phyloP scores from a whole-genome alignment of 2,888 invertebrate genomes.

The Drepanosiphum platanoidis region DNA sequence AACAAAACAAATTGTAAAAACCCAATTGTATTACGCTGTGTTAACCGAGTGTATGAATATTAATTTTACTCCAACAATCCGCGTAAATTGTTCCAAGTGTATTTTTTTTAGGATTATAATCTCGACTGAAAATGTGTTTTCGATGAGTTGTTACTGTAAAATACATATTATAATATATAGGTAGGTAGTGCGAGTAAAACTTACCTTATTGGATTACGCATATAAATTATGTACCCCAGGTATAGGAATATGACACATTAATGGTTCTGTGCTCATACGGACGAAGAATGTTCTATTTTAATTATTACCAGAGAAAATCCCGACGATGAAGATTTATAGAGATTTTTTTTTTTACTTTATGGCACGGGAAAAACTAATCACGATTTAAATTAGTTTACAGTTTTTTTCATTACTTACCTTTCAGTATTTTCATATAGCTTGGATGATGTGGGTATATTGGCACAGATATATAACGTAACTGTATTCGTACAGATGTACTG shows the following conservation, averaged over 20 bases:
- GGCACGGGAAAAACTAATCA: not conserved
- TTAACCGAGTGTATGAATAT: too few species aligned
- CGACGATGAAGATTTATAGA: not conserved
- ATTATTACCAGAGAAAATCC: not conserved
- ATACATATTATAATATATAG: too few species aligned
- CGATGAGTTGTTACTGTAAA: too few species aligned
- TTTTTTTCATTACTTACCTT: not conserved
- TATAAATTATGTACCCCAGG: not conserved
- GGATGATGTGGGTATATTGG: too few species aligned
- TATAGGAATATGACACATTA: not conserved
- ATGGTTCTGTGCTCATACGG: not conserved
- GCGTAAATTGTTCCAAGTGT: too few species aligned
- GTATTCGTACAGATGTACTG: not conserved
- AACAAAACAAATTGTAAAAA: too few species aligned
- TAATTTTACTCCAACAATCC: too few species aligned
- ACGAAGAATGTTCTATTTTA: too few species aligned
- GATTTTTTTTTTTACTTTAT: not conserved
- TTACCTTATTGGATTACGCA: not conserved
- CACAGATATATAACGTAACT: too few species aligned
- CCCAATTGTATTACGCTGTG: too few species aligned
- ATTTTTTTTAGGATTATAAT: too few species aligned
- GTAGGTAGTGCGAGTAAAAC: not conserved
- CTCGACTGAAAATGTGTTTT: too few species aligned
- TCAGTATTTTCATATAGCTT: not conserved
- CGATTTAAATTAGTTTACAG: not conserved